Evolutionary conservation across 2,888 invertebrate species (phyloP).

Genomic region (Serrognathus titanus): DNA sequence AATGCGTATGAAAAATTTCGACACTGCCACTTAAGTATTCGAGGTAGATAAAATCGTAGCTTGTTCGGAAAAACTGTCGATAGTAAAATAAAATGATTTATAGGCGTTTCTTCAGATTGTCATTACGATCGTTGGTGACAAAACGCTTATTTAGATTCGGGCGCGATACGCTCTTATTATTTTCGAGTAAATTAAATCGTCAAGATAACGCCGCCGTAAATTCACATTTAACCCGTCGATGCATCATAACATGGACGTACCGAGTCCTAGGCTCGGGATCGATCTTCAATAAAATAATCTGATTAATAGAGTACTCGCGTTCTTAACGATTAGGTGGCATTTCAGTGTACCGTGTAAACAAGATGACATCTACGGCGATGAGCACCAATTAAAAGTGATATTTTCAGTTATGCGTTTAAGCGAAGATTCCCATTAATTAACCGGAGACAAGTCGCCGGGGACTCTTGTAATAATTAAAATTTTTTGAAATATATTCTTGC

Average conservation of each 20-base stretch:
- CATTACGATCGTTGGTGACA: too few species aligned
- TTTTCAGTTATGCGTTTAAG: neutral
- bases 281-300: constrained; percentile 9
- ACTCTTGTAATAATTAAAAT: neutral
- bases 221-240: neutral
- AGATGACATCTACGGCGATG: constrained; percentile 7
- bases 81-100: too few species aligned
- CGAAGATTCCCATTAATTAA: neutral
- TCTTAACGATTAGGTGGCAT: constrained; percentile 11
- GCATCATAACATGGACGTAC: constrained; percentile 7
- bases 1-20: too few species aligned
- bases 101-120: too few species aligned
- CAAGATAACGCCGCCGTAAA: too few species aligned
- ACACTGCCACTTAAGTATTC: too few species aligned
- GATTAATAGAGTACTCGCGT: constrained; percentile 8
- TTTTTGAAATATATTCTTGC: neutral
- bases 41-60: too few species aligned
- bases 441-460: neutral
- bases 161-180: too few species aligned
- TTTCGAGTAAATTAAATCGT: too few species aligned
- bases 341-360: constrained; percentile 5
- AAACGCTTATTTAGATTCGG: too few species aligned
- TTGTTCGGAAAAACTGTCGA: too few species aligned
- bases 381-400: constrained; percentile 4
- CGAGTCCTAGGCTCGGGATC: constrained; percentile 16